Evolutionary conservation across 2,113 vertebrate species (phyloP), one percentile per base, ranked within the genome.

Genomic region (Gambusia affinis): DNA sequence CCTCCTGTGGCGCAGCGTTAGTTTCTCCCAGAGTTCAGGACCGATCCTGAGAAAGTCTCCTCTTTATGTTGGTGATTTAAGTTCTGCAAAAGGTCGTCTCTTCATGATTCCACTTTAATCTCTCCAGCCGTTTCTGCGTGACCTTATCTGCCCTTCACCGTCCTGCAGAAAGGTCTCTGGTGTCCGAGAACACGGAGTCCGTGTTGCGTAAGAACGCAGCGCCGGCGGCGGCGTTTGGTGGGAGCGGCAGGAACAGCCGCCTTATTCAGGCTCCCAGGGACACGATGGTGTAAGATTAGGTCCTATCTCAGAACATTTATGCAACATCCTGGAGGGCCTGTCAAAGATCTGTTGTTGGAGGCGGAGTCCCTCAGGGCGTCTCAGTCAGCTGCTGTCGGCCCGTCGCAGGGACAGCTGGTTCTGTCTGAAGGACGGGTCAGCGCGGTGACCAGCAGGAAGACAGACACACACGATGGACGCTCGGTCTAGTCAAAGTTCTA

Each of bases 321-420:
- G 70, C 79, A 87, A 89, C 4, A 4, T 74, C 80, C 79, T 73
- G 14, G 14, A 82, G 73, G 76, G 67, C 27, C 67, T 67, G 72
- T 78, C 73, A 68, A 39, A 42, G 42, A 70, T 76, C 61, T 76
- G 57, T 80, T 83, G 75, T 81, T 81, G 68, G 80, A 64, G 70
- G 75, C 67, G 1, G 0, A 27, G 35, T 31, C 68, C 64, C 61
- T 39, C 1, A 7, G 71, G 73, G 72, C 28, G 57, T 14, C 73
- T 64, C 72, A 80, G 74, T 75, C 76, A 82, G 81, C 85, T 78
- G 66, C 35, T 84, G 82, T 87, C 79, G 12, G 63, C 8, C n/a
- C 65, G 19, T 29, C 2, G n/a, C 67, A 37, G n/a, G 65, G 74
- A 75, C 70, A 27, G 57, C 54, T 33, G 2, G 47, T 35, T 29